Base-by-base conservation (phyloP, 2,888 invertebrate species). In the Tachina lurida region DNA sequence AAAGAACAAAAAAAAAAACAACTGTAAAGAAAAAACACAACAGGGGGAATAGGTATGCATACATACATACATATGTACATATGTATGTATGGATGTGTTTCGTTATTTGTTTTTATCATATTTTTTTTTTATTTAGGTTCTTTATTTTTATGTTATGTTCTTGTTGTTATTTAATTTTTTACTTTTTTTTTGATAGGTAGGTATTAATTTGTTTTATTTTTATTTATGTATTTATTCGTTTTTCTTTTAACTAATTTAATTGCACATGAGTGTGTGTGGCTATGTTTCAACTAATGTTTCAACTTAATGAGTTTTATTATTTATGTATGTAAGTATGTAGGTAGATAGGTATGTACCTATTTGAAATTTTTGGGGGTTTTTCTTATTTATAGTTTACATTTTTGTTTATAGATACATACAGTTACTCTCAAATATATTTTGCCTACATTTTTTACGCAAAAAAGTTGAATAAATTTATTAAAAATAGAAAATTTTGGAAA, bases 281-380 rank as follows among this genome's bases (percentile, higher is more conserved):
- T 43, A 63, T 45, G 45, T 19, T n/a, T 17, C 12, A 60, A 62
- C 22, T 22, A 43, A 74, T 62, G 68, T 81, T 54, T 68, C 68
- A 75, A 63, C 52, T 81, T 74, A 62, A 75, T 75, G 68, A 56
- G 19, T 62, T 70, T 74, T 74, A 74, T 75, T 31, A 31, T 31
- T 31, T 31, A 31, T 4, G 31, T 31, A 31, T 31, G 31, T 31
- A 31, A 0, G 31, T 31, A 31, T 31, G 31, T 31, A 31, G 2
- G 31, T 3, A 31, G 2, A 31, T 31, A 31, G 2, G 31, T 31
- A 31, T 31, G 2, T 74, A 58, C 31, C 41, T 60, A 58, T 31
- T 47, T 71, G 43, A 19, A 41, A 2, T 60, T 52, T 78, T 52
- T 62, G 31, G 54, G 13, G 31, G 41, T 45, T 62, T 70, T 62